A percentile compares a stretch with the other conserved stretches of the same genome.
These are phyloP conservation scores for Calliopsis andreniformis DNA, from an alignment of 1,140 invertebrate genomes.

Conservation along the genomic window DNA sequence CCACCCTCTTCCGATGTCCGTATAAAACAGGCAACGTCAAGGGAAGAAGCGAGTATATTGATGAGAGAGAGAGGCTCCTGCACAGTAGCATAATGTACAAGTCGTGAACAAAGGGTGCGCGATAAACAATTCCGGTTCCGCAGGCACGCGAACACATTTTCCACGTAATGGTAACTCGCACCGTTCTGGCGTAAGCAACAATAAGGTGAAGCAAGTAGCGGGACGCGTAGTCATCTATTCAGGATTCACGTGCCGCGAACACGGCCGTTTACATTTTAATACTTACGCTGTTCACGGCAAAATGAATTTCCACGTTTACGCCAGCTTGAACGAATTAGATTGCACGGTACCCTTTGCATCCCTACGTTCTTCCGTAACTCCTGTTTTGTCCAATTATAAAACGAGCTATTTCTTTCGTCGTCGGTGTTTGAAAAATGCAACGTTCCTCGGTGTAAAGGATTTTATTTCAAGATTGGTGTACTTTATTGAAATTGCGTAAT, in stretches of 20 bases:
- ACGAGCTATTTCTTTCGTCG: no score
- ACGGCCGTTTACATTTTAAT: constrained; percentile 29
- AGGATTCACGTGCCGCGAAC: constrained; percentile 6
- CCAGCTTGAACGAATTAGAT: not conserved
- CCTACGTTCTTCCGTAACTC: not conserved
- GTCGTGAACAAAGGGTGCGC: constrained; percentile 6
- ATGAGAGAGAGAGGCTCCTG: not conserved
- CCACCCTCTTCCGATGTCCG: not conserved
- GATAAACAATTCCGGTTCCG: constrained; percentile 58
- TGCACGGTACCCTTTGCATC: not conserved
- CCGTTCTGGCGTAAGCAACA: not conserved
- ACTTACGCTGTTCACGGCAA: not conserved
- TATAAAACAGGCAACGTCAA: constrained; percentile 6
- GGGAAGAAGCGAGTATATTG: constrained; percentile 8
- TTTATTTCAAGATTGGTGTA: no score
- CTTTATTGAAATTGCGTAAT: no score
- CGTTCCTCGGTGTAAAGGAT: no score
- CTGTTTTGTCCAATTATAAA: not conserved
- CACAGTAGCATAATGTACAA: constrained; percentile 3
- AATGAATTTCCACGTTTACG: constrained; percentile 10
- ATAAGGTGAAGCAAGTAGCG: not conserved
- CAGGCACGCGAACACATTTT: constrained; percentile 40
- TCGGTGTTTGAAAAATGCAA: no score
- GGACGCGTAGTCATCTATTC: constrained; percentile 16
- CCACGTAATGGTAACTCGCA: constrained; percentile 41